Conservation (phyloP, 2,888 invertebrate genomes). For the Eupithecia exiguata region DNA sequence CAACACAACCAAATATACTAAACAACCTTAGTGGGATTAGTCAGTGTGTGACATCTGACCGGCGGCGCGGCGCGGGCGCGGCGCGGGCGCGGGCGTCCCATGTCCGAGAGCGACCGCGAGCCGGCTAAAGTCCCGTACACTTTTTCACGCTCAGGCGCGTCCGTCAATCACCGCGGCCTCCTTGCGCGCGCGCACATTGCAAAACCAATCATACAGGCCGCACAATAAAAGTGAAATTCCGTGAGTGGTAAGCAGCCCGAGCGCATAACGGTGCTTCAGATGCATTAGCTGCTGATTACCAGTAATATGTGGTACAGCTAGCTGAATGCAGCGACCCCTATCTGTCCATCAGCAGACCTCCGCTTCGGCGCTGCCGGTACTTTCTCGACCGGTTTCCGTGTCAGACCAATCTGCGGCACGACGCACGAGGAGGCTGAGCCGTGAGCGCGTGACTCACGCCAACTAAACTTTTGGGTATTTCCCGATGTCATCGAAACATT, state of each 20-base stretch:
- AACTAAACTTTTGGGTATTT: constrained; percentile 28
- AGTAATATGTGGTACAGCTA: constrained; percentile 43
- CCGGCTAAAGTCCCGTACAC: constrained; percentile 60
- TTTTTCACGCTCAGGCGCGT: constrained; percentile 57
- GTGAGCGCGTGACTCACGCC: constrained; percentile 25
- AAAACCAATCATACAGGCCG: constrained; percentile 29
- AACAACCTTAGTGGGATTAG: neutral
- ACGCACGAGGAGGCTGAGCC: neutral
- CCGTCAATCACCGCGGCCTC: constrained; percentile 49
- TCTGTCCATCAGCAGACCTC: constrained; percentile 35
- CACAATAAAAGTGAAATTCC: constrained; percentile 30
- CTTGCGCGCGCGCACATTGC: constrained; percentile 35
- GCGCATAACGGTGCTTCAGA: constrained; percentile 37
- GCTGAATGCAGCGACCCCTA: constrained; percentile 40
- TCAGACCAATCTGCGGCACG: neutral
- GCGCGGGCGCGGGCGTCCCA: neutral
- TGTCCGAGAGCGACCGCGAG: constrained; percentile 36
- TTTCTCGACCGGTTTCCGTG: constrained; percentile 32
- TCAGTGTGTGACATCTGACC: neutral
- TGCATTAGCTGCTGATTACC: constrained; percentile 43
- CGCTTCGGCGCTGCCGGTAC: neutral
- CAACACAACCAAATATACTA: neutral
- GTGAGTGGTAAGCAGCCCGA: constrained; percentile 10
- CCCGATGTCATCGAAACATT: constrained; percentile 14
- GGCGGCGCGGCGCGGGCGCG: too few species aligned